phyloP scores from a whole-genome alignment of 2,113 vertebrate genomes.

The Indicator maculatus region DNA sequence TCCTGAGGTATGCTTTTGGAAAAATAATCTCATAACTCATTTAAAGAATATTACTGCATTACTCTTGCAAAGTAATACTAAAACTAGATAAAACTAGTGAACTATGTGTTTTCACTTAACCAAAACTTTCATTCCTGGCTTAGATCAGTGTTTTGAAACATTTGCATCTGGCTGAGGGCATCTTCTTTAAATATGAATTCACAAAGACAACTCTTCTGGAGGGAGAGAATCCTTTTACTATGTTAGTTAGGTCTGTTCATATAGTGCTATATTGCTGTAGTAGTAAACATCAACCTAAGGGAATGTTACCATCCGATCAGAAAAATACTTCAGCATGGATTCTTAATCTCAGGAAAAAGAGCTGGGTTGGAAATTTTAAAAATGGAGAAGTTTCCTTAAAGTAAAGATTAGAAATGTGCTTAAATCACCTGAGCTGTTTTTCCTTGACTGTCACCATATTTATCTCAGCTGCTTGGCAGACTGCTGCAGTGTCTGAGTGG shows the following conservation, averaged over 20 bases:
- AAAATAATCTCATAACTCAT: not conserved
- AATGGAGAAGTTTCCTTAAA: not conserved
- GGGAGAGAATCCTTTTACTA: not conserved
- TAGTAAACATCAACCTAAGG: not conserved
- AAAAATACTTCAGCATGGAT: not conserved
- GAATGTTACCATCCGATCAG: not conserved
- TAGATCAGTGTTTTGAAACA: not conserved
- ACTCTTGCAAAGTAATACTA: not conserved
- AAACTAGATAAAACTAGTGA: not conserved
- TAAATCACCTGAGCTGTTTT: not conserved
- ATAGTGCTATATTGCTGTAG: not conserved
- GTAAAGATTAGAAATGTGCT: not conserved
- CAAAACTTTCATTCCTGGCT: not conserved
- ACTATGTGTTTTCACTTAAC: not conserved
- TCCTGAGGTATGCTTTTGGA: not conserved
- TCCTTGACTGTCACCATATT: not conserved
- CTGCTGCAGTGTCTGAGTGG: not conserved
- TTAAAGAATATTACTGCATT: not conserved
- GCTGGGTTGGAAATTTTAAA: not conserved
- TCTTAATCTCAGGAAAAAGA: not conserved
- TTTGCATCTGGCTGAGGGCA: not conserved
- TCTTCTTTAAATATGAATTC: not conserved
- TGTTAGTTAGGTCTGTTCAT: not conserved
- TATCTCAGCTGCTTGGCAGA: not conserved
- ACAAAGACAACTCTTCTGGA: not conserved